Percentiles rank a stretch among this genome's conserved stretches.
phyloP scores from a whole-genome alignment of 2,797 vertebrate species.

The Onychomys arenicola region DNA sequence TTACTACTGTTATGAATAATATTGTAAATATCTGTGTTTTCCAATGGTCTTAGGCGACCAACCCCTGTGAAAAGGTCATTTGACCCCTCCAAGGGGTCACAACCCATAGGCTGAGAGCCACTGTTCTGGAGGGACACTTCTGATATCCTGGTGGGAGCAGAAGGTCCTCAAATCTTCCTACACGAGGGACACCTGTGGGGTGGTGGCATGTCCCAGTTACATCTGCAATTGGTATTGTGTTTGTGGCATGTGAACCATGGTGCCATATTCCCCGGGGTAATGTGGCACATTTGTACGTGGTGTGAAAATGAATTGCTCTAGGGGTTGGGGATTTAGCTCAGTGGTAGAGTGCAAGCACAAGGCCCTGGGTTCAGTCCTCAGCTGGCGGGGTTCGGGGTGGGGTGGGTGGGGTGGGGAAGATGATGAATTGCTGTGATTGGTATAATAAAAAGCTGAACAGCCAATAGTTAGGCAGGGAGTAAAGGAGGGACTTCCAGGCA shows the following conservation, averaged over 20 bases:
- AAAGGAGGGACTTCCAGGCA: not conserved
- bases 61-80: not conserved
- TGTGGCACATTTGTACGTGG: not conserved
- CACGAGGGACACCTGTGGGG: not conserved
- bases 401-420: too few species aligned
- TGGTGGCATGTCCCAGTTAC: not conserved
- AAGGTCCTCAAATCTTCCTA: not conserved
- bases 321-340: too few species aligned
- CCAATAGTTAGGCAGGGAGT: not conserved
- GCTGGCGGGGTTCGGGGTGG: too few species aligned
- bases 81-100: not conserved
- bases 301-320: not conserved
- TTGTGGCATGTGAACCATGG: not conserved
- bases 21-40: not conserved
- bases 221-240: not conserved
- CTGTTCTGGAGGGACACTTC: rapidly evolving
- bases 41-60: not conserved
- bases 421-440: not conserved
- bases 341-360: too few species aligned
- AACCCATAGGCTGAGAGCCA: too few species aligned
- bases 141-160: not conserved
- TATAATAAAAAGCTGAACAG: not conserved
- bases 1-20: not conserved
- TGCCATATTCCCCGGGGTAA: not conserved
- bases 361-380: too few species aligned